Base-by-base conservation (phyloP, 2,113 vertebrate species). In the Rhinichthys klamathensis region DNA sequence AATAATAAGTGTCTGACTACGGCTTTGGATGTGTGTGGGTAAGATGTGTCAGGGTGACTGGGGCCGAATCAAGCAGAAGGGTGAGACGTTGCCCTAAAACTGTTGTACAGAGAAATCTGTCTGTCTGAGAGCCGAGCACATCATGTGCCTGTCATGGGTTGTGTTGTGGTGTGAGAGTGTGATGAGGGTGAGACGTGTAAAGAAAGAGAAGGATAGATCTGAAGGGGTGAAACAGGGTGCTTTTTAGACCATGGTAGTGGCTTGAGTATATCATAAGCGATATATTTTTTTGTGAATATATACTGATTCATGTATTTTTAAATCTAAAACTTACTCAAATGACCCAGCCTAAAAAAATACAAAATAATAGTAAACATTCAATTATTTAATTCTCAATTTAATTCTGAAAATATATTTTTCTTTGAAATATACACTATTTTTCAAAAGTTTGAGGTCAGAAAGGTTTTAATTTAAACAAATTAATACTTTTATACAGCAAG, bases 61-160 rank as follows among this genome's bases (percentile, higher is more conserved):
- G 11, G 13, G 56, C 16, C 16, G 13, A 51, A 49, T 60, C 16
- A 9, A 38, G 27, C 25, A 65, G 74, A 63, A 25, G 56, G 61
- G 58, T 1, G 58, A 49, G 30, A 58, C 44, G 11, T 23, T 56
- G 83, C 76, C 27, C 58, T 23, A 83, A 73, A 13, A 73, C 70
- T 21, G 9, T 35, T 18, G 8, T 41, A n/a, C 2, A 5, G 38
- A 7, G 58, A 77, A 65, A 84, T 32, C 13, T 46, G 9, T 67
- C 2, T 5, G 72, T 38, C 49, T 60, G 76, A 80, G 77, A 58
- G 77, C 41, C 5, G 72, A 46, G 23, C 9, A 63, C 67, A 85
- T 86, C 94, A 94, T 92, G 93, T 94, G 94, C 91, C 87, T 86
- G 86, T 94, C 94, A 94, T 92, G 94, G 89, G 93, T 89, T 91